Base-by-base conservation (phyloP, 2,113 vertebrate genomes). In the Sinocyclocheilus grahami region DNA sequence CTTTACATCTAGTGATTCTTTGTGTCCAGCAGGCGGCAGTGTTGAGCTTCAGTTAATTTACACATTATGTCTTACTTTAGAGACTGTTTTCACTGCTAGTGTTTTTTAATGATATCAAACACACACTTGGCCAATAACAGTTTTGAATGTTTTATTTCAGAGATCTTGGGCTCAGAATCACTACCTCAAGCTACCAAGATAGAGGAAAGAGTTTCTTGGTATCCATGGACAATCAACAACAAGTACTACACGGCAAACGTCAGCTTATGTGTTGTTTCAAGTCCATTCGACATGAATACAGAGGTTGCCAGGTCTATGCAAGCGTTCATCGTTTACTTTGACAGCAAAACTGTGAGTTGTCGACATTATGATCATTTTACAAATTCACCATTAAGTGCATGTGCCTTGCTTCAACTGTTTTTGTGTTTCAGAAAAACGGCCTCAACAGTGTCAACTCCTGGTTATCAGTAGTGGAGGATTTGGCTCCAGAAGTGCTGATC, bases 191-290 rank as follows among this genome's bases (percentile, higher is more conserved):
- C 95, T 78, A 90, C 89, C 1, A 89, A 95, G 62, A 88, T 89
- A 14, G 91, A 89, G 1, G 95, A 95, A 13, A 85, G 91, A 1
- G 97, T 98, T 83, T 91, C 88, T 74, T 97, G 96, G 92, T 99
- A 98, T 88, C 97, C 97, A 53, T 99, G 98, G 98, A 98, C 95
- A 16, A 99, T 99, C 91, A 97, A 97, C 90, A 99, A 99, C 91
- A 99, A 99, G 86, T 99, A 99, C 9, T 99, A 99, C 10, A 97
- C 96, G 0, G 98, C 98, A 11, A 93, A 96, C 48, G 96, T 99
- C 77, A 95, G 95, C 42, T 92, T 99, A 0, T 99, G 97, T 46
- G 96, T 96, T 5, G 97, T 98, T 6, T 96, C 97, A 11, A 95
- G 88, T 91, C 95, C 92, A 0, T 96, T 94, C 58, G 94, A 95